These are phyloP conservation scores for Pomacea canaliculata DNA, from an alignment of 2,888 invertebrate species.

Conservation along the genomic window DNA sequence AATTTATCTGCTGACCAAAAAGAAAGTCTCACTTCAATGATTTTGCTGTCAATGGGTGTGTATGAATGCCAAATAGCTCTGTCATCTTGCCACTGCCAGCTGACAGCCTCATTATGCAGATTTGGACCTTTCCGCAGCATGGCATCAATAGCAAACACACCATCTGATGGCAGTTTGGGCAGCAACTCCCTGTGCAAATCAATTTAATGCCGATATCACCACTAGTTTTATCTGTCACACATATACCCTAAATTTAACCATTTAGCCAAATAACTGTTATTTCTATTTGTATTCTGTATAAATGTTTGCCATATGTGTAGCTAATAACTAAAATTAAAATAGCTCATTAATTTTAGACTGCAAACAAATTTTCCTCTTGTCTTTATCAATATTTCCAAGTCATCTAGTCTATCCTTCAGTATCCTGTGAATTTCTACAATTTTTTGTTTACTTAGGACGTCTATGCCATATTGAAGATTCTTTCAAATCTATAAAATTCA, in stretches of 20 bases:
- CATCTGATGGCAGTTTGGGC: constrained; percentile 94
- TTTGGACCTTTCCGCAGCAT: constrained; percentile 75
- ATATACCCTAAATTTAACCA: neutral
- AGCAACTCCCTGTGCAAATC: constrained; percentile 80
- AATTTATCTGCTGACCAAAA: too few relatives aligned
- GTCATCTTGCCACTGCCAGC: constrained; percentile 99
- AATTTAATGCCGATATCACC: neutral
- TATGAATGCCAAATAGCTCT: constrained; percentile 91
- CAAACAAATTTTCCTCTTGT: too few relatives aligned
- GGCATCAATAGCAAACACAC: constrained; percentile 93
- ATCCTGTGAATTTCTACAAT: too few relatives aligned
- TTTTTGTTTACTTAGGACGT: too few relatives aligned
- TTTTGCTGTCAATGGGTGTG: constrained; percentile 91
- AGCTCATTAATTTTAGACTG: too few relatives aligned
- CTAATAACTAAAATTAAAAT: too few relatives aligned
- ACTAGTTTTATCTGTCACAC: neutral
- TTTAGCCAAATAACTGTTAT: constrained; percentile 5
- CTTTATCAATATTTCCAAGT: too few relatives aligned
- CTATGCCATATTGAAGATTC: too few relatives aligned
- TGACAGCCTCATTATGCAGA: constrained; percentile 80
- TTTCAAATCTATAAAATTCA: too few relatives aligned
- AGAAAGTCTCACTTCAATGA: constrained; percentile 81
- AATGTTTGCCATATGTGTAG: too few relatives aligned
- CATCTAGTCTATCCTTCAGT: too few relatives aligned
- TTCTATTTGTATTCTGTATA: neutral